Percentiles rank a stretch among this genome's conserved stretches.
phyloP scores from a whole-genome alignment of 2,113 vertebrate species.

The Odontophorus gujanensis region DNA sequence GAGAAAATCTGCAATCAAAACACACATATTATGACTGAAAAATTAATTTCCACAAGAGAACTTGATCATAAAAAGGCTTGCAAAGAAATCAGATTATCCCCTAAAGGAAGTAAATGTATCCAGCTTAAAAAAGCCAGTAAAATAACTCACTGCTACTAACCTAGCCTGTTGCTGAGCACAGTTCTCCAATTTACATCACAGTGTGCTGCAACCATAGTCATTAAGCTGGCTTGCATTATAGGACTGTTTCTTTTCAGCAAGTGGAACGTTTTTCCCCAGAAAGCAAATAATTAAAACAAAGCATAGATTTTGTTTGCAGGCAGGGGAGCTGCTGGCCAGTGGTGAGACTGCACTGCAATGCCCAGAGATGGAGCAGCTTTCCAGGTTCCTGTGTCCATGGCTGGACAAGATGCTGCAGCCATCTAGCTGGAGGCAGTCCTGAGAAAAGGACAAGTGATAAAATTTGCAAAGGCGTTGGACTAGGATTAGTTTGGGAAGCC shows the following conservation, averaged over 20 bases:
- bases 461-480: not conserved
- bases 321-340: not conserved
- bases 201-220: slow-evolving; percentile 11
- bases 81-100: not conserved
- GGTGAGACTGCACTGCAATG: not conserved
- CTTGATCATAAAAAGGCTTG: not conserved
- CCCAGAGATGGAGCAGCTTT: not conserved
- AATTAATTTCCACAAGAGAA: not conserved
- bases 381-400: not conserved
- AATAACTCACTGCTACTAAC: not conserved
- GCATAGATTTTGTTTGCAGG: not conserved
- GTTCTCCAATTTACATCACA: slow-evolving; percentile 55
- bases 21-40: not conserved
- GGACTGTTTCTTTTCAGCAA: slow-evolving; percentile 45
- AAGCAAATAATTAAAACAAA: slow-evolving; percentile 49
- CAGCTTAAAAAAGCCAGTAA: not conserved
- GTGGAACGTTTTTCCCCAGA: not conserved
- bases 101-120: not conserved
- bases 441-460: not conserved
- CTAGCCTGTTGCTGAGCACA: not conserved
- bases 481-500: not conserved
- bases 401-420: not conserved
- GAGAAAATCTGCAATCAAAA: not conserved
- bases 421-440: not conserved
- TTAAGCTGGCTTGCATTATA: slow-evolving; percentile 48